Base-by-base conservation (phyloP, 2,888 invertebrate species). In the Parnassius mnemosyne region DNA sequence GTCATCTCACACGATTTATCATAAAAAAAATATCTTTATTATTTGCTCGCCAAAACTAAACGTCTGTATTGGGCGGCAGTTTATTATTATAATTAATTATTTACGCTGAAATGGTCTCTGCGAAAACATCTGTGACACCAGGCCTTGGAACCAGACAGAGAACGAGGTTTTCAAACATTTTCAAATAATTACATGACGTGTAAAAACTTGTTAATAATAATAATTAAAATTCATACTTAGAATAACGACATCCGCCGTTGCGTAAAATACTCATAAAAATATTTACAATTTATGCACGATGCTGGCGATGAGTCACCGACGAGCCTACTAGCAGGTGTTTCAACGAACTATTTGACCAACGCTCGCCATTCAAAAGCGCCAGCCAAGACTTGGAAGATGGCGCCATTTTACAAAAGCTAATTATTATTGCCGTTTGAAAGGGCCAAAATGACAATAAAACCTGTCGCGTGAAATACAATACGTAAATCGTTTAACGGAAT, bases 281-380 rank as follows among this genome's bases (percentile, higher is more conserved):
- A 34, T 34, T 34, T 34, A 57, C 52, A 61, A 56, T 46, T 56
- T 56, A 43, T 57, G 54, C 46, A 5, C 34, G 44, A 42, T 43
- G 53, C 25, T 11, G 34, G 13, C 58, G 53, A 50, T 63, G 62
- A 58, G 44, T 63, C 58, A 63, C 34, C 46, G 10, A 49, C 53
- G 49, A 16, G 20, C 25, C 61, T 42, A 25, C 61, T 43, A 57
- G 54, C 62, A 63, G 62, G 62, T 63, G 58, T 53, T 50, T 25
- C 11, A 50, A 51, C 41, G 43, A 44, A n/a, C 20, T 20, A 16
- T 44, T 47, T 16, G 25, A 43, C 43, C 61, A 49, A 52, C 61
- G 49, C 53, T 43, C 53, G 47, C 53, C 56, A 55, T 56, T 56
- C 53, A 62, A 13, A 34, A 41, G 11, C 47, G 53, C 20, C 56